phyloP scores from a whole-genome alignment of 2,797 vertebrate genomes.

The Dicrostonyx torquatus region DNA sequence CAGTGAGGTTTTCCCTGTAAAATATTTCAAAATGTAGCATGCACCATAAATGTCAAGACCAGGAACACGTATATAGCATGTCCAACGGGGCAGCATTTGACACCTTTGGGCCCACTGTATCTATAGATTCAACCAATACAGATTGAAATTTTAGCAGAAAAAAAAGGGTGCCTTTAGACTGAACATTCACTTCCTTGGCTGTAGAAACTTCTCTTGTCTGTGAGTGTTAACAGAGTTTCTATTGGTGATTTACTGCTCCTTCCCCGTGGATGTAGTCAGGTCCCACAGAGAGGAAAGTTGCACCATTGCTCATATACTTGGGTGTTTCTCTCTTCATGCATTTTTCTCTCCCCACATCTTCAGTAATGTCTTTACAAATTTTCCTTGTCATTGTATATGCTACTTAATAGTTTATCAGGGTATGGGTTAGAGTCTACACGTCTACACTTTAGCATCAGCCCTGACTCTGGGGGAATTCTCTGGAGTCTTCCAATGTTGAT shows the following conservation, averaged over 20 bases:
- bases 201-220: not conserved
- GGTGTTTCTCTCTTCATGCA: not conserved
- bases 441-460: not conserved
- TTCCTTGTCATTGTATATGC: not conserved
- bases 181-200: not conserved
- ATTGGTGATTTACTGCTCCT: not conserved
- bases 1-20: not conserved
- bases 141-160: no score
- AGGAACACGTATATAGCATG: not conserved
- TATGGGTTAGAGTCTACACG: not conserved
- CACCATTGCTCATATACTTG: not conserved
- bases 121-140: no score
- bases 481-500: not conserved
- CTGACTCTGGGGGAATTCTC: not conserved
- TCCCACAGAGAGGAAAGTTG: not conserved
- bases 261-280: not conserved
- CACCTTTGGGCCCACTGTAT: no score
- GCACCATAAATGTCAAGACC: not conserved
- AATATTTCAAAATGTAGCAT: not conserved
- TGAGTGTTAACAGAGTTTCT: not conserved
- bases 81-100: not conserved
- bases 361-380: not conserved
- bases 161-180: no score
- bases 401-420: not conserved
- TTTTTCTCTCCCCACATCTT: not conserved